phyloP scores from a whole-genome alignment of 2,113 vertebrate genomes.

The Leptodactylus fuscus region DNA sequence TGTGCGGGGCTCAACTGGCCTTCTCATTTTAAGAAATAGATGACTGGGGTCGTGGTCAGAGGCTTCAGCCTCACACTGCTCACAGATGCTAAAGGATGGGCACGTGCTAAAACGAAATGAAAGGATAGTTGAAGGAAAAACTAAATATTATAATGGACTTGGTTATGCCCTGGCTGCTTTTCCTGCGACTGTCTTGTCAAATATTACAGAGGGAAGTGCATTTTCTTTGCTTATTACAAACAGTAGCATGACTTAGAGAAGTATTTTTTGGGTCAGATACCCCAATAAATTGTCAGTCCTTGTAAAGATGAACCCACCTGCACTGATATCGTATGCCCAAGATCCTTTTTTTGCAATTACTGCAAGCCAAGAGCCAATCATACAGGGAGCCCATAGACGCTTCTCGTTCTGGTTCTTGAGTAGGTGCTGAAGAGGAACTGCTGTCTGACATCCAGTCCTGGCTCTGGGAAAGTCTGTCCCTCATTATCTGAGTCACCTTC shows the following conservation, averaged over 20 bases:
- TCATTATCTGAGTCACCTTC: constrained; percentile 79
- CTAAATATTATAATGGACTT: not conserved
- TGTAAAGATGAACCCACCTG: constrained; percentile 77
- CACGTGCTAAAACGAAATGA: constrained; percentile 80
- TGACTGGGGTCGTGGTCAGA: constrained; percentile 89
- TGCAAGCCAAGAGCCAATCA: constrained; percentile 86
- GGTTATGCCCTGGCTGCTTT: no score
- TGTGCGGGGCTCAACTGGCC: constrained; percentile 67
- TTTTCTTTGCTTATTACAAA: no score
- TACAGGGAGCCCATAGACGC: constrained; percentile 68
- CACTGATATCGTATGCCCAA: constrained; percentile 94
- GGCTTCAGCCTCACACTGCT: constrained; percentile 86
- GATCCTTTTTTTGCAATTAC: constrained; percentile 85
- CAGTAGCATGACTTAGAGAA: no score
- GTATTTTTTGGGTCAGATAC: no score
- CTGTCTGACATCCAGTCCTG: constrained; percentile 63
- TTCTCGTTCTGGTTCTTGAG: constrained; percentile 62
- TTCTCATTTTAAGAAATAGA: constrained; percentile 87
- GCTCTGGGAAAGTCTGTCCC: constrained; percentile 49
- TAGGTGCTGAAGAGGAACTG: constrained; percentile 55
- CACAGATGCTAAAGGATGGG: constrained; percentile 87
- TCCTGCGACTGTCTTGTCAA: no score
- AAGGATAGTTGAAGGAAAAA: not conserved
- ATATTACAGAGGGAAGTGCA: no score
- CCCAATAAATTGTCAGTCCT: no score